Evolutionary conservation across 2,888 invertebrate species (phyloP), one percentile per base, ranked within the genome.

Genomic region (Clusia tigrina): DNA sequence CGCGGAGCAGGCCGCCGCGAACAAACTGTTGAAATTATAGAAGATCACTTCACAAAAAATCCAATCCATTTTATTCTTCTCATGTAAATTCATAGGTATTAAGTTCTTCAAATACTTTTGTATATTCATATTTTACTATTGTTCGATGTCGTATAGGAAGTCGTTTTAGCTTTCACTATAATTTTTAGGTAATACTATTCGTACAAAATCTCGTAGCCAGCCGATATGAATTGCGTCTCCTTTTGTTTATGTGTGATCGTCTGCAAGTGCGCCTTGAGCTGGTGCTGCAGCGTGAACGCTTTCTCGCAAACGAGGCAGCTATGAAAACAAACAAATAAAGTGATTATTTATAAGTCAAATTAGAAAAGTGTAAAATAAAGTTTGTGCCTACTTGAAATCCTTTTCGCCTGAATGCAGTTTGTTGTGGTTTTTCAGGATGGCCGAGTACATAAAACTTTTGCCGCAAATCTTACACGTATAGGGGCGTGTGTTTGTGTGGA

Each of bases 401-500:
- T 76, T 77, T 68, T 77, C 74, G 6, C 77, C 77, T 0, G 76
- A 71, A 54, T 77, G 77, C 12, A 74, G 63, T 55, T 73, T 70
- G 22, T 67, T 69, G 52, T 81, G 83, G 59, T 81, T 81, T 60
- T 80, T 81, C 0, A 82, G 67, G 10, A 78, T 81, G 10, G 80
- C 78, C 1, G 80, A 78, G 60, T 81, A 78, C 6, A 78, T 78
- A 23, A 81, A 81, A 22, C 76, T 70, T 52, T 81, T 80, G 5
- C 74, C 78, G 51, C 81, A 82, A 54, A 76, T 73, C 18, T 71
- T 73, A 53, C 81, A 81, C 37, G 70, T 70, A 18, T 78, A 81
- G 0, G 81, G 81, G 0, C 82, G 70, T 0, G 80, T 79, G 58
- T 82, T 81, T 12, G 81, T 81, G 53, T 81, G 81, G 0, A 82